Conservation (phyloP, 1,140 invertebrate genomes). For the Trichonephila inaurata region DNA sequence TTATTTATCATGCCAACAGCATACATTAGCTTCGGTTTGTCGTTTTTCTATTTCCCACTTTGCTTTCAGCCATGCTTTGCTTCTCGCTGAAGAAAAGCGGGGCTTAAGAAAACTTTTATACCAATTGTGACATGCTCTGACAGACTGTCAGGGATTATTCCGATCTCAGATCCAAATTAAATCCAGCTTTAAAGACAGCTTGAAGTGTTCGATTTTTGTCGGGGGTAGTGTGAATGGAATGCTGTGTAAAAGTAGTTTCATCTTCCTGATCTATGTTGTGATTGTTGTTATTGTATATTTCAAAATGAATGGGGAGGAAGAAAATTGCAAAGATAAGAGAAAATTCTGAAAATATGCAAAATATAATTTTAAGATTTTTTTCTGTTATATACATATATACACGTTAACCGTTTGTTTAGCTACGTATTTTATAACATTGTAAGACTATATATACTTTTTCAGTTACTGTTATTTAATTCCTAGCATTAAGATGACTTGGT, state of each 20-base stretch:
- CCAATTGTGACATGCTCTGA: background rate
- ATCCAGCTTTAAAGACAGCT: slow-evolving; percentile 25
- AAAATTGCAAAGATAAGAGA: background rate
- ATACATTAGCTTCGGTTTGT: background rate
- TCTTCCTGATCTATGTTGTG: background rate
- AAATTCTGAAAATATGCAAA: no score
- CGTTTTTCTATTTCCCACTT: background rate
- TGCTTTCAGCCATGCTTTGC: background rate
- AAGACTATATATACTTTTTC: no score
- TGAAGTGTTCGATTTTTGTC: slow-evolving; percentile 24
- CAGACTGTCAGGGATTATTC: slow-evolving; percentile 43
- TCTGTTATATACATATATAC: no score
- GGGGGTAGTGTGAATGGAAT: background rate
- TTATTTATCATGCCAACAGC: background rate
- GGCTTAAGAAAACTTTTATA: background rate
- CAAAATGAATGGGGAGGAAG: background rate
- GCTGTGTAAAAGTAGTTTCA: background rate
- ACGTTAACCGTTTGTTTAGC: no score
- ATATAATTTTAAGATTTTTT: no score
- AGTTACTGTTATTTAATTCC: no score
- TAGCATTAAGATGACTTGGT: no score
- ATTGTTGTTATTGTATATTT: background rate
- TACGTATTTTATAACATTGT: no score
- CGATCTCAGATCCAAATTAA: slow-evolving; percentile 37
- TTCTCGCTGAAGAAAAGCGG: background rate